These are phyloP conservation scores for Microctonus aethiopoides DNA, from an alignment of 2,888 invertebrate genomes.

Conservation along the genomic window DNA sequence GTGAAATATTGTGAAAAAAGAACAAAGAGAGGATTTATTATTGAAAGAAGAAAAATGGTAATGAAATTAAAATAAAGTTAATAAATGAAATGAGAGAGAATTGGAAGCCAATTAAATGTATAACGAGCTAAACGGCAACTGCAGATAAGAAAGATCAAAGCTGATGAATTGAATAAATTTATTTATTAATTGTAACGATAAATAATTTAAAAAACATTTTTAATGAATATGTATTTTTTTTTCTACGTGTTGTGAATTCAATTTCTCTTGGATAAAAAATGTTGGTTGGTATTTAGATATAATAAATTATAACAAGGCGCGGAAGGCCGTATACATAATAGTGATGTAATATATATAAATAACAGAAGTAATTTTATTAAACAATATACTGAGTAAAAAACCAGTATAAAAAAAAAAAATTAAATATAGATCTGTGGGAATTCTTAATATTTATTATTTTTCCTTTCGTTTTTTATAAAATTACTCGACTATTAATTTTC, in stretches of 20 bases:
- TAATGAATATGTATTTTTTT: not conserved
- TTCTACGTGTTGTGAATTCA: not conserved
- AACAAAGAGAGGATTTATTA: not conserved
- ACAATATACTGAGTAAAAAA: not conserved
- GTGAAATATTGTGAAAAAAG: not conserved
- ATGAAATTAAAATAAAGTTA: too few species aligned
- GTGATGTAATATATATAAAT: slow-evolving; percentile 28
- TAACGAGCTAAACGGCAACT: not conserved
- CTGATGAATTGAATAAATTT: slow-evolving; percentile 3
- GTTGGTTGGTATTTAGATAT: not conserved
- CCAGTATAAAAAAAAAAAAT: not conserved
- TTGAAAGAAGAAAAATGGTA: not conserved
- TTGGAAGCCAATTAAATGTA: not conserved
- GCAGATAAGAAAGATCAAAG: not conserved
- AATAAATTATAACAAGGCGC: slow-evolving; percentile 5
- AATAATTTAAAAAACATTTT: not conserved
- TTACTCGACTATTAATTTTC: too few species aligned
- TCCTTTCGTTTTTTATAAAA: too few species aligned
- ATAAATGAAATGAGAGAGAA: not conserved
- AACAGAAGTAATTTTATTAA: slow-evolving; percentile 9
- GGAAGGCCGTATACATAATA: slow-evolving; percentile 9
- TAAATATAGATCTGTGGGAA: too few species aligned
- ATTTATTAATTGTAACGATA: not conserved
- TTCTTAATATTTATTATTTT: too few species aligned
- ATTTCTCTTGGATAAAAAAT: not conserved